phyloP scores from a whole-genome alignment of 1,140 invertebrate species.

The Epicauta chinensis region DNA sequence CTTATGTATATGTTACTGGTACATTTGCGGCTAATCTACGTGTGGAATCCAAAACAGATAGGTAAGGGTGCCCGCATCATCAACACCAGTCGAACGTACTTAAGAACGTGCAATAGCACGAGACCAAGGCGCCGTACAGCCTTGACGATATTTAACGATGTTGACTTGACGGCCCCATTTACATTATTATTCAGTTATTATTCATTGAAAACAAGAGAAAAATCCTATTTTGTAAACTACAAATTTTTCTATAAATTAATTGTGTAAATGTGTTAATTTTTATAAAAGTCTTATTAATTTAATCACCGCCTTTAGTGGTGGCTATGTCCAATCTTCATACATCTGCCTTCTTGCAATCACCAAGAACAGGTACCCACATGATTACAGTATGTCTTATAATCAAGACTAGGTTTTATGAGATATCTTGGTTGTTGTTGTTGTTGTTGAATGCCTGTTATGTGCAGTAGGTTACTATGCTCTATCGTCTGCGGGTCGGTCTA shows the following conservation, averaged over 20 bases:
- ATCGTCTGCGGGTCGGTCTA: slow-evolving; percentile 16
- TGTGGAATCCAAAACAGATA: too few species aligned
- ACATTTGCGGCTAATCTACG: too few species aligned
- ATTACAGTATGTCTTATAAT: slow-evolving; percentile 10
- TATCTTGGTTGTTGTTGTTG: slow-evolving; percentile 3
- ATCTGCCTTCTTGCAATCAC: slow-evolving; percentile 1
- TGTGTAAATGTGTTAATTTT: too few species aligned
- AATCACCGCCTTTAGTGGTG: too few species aligned
- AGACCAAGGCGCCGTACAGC: not conserved
- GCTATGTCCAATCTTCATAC: not conserved
- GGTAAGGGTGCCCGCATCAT: slow-evolving; percentile 18
- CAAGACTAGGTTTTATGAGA: slow-evolving; percentile 15
- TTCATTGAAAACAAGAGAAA: too few species aligned
- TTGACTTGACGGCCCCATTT: too few species aligned
- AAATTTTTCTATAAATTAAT: too few species aligned
- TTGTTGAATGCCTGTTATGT: not conserved
- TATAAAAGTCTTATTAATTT: too few species aligned
- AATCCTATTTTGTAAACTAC: too few species aligned
- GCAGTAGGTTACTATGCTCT: slow-evolving; percentile 17
- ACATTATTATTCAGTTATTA: too few species aligned
- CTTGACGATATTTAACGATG: too few species aligned
- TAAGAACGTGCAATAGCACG: slow-evolving; percentile 10
- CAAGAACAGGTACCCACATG: slow-evolving; percentile 16
- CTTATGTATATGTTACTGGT: too few species aligned
- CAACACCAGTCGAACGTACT: slow-evolving; percentile 1